Percentiles rank a stretch among this genome's conserved stretches.
These are phyloP conservation scores for Malthinus seriepunctatus DNA, from an alignment of 2,888 invertebrate species.

Conservation along the genomic window DNA sequence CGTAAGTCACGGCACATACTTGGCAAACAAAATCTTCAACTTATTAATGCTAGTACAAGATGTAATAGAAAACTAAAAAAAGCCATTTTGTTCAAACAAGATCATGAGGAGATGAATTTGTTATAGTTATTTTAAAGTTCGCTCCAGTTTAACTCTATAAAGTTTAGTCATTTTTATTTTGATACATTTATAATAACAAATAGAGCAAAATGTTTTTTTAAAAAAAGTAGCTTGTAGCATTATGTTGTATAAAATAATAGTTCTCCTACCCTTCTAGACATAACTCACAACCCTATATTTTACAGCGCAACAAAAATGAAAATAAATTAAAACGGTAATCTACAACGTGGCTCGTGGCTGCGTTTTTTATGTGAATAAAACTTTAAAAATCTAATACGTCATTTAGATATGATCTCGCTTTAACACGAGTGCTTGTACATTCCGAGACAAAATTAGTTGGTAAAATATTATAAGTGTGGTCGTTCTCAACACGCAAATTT, in stretches of 20 bases:
- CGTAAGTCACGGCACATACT: too few species aligned
- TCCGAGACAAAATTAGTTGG: conserved; percentile 36
- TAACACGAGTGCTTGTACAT: conserved; percentile 49
- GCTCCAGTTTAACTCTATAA: too few species aligned
- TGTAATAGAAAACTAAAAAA: too few species aligned
- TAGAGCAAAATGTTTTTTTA: not conserved
- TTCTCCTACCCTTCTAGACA: conserved; percentile 45
- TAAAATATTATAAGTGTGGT: conserved; percentile 27
- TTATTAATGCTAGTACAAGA: too few species aligned
- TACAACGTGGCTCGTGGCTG: conserved; percentile 51
- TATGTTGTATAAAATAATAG: conserved; percentile 19
- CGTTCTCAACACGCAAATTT: conserved; percentile 31
- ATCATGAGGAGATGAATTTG: too few species aligned
- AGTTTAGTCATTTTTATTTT: too few species aligned
- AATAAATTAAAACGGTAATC: conserved; percentile 53
- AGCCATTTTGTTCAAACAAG: too few species aligned
- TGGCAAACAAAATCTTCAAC: too few species aligned
- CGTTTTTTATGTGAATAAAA: conserved; percentile 50
- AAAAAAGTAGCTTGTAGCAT: conserved; percentile 6
- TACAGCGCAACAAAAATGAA: conserved; percentile 49
- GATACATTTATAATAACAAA: too few species aligned
- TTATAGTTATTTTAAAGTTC: too few species aligned
- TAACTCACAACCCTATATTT: conserved; percentile 48
- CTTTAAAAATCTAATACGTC: conserved; percentile 55
- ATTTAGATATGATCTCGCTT: conserved; percentile 52